Evolutionary conservation across 2,888 invertebrate species (phyloP).

Genomic region (Sesamia inferens): DNA sequence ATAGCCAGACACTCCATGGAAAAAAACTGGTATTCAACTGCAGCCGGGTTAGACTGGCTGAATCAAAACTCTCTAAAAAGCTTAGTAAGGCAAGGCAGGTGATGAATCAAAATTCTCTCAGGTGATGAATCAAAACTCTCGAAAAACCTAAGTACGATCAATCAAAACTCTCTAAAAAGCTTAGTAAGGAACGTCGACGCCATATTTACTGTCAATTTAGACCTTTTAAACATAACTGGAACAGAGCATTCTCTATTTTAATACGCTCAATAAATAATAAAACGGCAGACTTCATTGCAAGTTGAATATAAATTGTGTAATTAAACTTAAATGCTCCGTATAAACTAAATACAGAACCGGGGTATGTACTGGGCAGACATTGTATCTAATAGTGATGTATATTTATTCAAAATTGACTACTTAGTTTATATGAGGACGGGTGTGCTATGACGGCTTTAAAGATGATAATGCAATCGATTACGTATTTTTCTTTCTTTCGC

Average conservation of each 20-base stretch:
- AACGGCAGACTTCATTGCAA: slow-evolving; percentile 84
- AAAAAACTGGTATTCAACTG: neutral
- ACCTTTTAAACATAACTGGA: slow-evolving; percentile 59
- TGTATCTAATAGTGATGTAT: slow-evolving; percentile 57
- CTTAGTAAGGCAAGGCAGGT: no score
- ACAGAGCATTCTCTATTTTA: slow-evolving; percentile 74
- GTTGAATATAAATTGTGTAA: slow-evolving; percentile 87
- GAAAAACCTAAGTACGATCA: no score
- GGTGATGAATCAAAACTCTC: no score
- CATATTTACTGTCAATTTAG: slow-evolving; percentile 59
- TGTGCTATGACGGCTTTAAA: slow-evolving; percentile 23
- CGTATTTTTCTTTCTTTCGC: neutral
- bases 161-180: no score
- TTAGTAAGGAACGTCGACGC: neutral
- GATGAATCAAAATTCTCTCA: no score
- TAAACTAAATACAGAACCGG: slow-evolving; percentile 77
- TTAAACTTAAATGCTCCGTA: slow-evolving; percentile 84
- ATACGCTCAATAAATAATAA: slow-evolving; percentile 82
- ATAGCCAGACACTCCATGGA: neutral
- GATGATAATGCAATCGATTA: slow-evolving; percentile 36
- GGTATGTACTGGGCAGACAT: slow-evolving; percentile 65
- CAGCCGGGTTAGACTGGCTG: neutral
- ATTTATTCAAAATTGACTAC: slow-evolving; percentile 60
- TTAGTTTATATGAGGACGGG: slow-evolving; percentile 47
- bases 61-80: no score